Percentiles rank a stretch among this genome's conserved stretches.
Evolutionary conservation across 1,140 invertebrate species (phyloP).

Genomic region (Lasioglossum albipes): DNA sequence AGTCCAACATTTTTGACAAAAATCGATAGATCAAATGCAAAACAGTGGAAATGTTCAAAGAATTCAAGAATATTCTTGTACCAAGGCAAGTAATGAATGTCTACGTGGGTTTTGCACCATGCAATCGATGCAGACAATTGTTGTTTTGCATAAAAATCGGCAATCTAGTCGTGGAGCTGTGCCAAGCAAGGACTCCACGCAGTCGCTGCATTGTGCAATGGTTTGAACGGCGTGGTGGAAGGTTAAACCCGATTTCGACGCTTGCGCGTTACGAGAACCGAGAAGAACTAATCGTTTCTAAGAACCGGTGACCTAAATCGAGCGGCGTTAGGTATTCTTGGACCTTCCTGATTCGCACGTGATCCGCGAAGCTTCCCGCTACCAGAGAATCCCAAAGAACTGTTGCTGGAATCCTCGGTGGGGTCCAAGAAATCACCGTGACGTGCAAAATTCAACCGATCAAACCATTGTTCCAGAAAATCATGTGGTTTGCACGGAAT

Average conservation of each 20-base stretch:
- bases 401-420: neutral
- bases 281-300: constrained; percentile 61
- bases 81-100: too few species aligned
- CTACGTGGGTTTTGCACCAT: too few species aligned
- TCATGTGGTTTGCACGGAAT: too few species aligned
- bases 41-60: too few species aligned
- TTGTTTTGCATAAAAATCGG: too few species aligned
- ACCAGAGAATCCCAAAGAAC: neutral
- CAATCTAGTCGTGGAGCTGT: neutral
- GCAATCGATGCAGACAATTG: too few species aligned
- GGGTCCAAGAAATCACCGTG: too few species aligned
- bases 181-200: constrained; percentile 28
- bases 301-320: constrained; percentile 51
- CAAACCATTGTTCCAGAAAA: too few species aligned
- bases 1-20: too few species aligned
- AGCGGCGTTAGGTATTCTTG: constrained; percentile 27
- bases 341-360: constrained; percentile 9
- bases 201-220: constrained; percentile 62
- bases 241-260: constrained; percentile 46
- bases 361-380: neutral
- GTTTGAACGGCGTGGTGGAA: constrained; percentile 28
- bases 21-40: too few species aligned
- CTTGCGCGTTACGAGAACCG: constrained; percentile 47
- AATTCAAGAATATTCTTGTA: too few species aligned
- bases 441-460: too few species aligned